Evolutionary conservation across 2,113 vertebrate genomes (phyloP).

Genomic region (Potamarius usumacintae): DNA sequence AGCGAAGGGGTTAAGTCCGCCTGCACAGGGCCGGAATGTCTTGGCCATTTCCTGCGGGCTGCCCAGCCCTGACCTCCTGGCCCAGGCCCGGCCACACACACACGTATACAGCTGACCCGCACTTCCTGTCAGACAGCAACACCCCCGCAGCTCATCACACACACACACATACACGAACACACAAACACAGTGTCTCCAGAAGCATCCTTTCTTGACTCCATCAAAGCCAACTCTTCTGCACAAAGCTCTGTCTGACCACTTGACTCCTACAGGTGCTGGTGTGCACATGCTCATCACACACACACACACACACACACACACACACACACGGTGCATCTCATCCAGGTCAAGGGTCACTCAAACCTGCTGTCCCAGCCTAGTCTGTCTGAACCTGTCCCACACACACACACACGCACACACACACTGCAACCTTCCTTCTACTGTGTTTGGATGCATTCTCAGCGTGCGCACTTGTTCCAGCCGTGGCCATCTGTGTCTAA

Average conservation of each 20-base stretch:
- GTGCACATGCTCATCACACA: neutral
- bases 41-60: constrained; percentile 71
- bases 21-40: constrained; percentile 59
- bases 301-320: constrained; percentile 3
- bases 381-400: constrained; percentile 17
- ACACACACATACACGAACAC: constrained; percentile 47
- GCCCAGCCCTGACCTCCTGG: constrained; percentile 69
- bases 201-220: constrained; percentile 30
- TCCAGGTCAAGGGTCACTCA: constrained; percentile 25
- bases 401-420: neutral
- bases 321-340: neutral
- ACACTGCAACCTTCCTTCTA: constrained; percentile 7
- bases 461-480: constrained; percentile 53
- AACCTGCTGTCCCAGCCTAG: neutral
- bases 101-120: constrained; percentile 63
- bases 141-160: constrained; percentile 64
- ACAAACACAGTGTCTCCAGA: constrained; percentile 36
- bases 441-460: constrained; percentile 48
- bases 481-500: constrained; percentile 49
- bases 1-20: constrained; percentile 63
- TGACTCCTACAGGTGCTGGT: constrained; percentile 41
- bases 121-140: constrained; percentile 77
- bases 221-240: constrained; percentile 19
- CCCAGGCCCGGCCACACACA: constrained; percentile 59
- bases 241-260: neutral